phyloP scores from a whole-genome alignment of 2,113 vertebrate species.

The Scolopax mira region DNA sequence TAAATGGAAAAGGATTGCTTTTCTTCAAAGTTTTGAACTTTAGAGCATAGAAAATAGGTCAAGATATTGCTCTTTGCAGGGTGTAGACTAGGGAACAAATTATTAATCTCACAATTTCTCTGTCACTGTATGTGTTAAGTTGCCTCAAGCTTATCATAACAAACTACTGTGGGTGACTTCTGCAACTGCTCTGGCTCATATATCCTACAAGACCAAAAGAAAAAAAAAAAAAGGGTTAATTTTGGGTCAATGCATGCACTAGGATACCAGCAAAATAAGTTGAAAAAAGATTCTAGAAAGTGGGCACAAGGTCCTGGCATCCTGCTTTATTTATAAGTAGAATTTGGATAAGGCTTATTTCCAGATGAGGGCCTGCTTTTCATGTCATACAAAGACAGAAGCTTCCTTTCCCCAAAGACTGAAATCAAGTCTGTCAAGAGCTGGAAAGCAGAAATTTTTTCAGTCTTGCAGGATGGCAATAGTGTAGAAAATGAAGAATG shows the following conservation, averaged over 20 bases:
- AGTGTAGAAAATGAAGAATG: too few relatives aligned
- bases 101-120: neutral
- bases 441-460: neutral
- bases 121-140: neutral
- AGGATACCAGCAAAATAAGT: neutral
- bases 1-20: neutral
- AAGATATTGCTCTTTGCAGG: neutral
- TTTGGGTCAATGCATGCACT: rapidly evolving
- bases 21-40: neutral
- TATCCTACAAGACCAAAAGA: neutral
- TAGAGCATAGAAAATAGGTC: neutral
- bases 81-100: neutral
- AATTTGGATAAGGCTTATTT: neutral
- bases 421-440: neutral
- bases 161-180: neutral
- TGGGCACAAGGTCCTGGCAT: neutral
- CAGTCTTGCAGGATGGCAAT: neutral
- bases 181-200: neutral
- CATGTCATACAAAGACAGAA: neutral
- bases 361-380: neutral
- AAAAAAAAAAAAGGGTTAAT: neutral
- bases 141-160: neutral
- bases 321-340: neutral
- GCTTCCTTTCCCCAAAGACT: neutral
- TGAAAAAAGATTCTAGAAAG: neutral